Conservation (phyloP, 2,113 vertebrate genomes). For the Elephas maximus region DNA sequence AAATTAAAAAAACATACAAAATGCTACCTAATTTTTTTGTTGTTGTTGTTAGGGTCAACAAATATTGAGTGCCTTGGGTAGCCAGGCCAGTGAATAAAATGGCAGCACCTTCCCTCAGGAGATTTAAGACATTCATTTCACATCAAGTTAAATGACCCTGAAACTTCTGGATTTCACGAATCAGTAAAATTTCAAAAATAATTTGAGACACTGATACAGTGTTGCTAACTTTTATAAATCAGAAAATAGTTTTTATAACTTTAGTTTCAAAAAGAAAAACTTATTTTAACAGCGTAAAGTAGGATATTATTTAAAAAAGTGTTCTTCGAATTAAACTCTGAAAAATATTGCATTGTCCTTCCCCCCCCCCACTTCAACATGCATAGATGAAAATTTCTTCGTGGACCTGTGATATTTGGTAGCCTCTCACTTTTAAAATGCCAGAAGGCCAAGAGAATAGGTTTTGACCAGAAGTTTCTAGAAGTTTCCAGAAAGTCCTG, state of each 20-base stretch:
- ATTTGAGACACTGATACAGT: not conserved
- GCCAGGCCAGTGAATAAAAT: not conserved
- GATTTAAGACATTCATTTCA: not conserved
- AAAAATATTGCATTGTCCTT: not conserved
- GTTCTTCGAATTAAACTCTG: conserved; percentile 34
- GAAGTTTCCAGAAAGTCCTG: conserved; percentile 26
- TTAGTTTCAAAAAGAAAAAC: conserved; percentile 50
- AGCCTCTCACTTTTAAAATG: conserved; percentile 15
- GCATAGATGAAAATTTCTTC: not conserved
- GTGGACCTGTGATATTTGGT: not conserved
- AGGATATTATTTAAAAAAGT: not conserved
- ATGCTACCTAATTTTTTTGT: not conserved
- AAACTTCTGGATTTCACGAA: not conserved
- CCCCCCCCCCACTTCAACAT: not conserved
- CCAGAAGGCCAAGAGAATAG: not conserved
- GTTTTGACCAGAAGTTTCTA: not conserved
- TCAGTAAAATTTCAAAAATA: conserved; percentile 44
- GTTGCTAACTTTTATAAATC: not conserved
- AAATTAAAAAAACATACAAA: not conserved
- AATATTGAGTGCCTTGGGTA: not conserved
- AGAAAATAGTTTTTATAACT: not conserved
- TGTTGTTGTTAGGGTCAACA: not conserved
- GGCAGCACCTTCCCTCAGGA: not conserved
- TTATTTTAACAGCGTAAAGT: conserved; percentile 16
- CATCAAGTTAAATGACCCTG: not conserved